phyloP scores from a whole-genome alignment of 2,113 vertebrate species.

The Malaclemys terrapin region DNA sequence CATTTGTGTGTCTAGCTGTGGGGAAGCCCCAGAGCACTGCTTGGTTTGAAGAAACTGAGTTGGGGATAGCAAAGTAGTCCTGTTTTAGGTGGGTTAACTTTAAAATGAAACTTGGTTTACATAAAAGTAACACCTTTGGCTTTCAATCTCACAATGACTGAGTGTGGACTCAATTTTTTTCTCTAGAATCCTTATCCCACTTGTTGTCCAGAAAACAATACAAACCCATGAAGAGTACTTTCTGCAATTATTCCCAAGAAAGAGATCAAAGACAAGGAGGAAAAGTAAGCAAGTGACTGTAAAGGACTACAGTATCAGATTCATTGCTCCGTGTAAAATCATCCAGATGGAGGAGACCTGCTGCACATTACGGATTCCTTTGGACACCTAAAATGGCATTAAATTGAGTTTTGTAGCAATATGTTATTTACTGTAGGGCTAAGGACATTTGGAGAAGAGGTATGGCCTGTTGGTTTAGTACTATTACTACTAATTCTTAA shows the following conservation, averaged over 20 bases:
- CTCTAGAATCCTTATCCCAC: neutral
- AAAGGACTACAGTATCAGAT: neutral
- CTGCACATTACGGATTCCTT: neutral
- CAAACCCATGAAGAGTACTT: neutral
- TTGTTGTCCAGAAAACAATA: neutral
- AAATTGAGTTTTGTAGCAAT: neutral
- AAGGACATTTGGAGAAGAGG: neutral
- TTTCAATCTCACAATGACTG: neutral
- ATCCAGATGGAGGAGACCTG: neutral
- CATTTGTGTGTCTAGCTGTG: constrained; percentile 22
- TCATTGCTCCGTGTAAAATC: fast-evolving
- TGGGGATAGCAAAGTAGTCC: constrained; percentile 43
- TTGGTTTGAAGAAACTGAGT: neutral
- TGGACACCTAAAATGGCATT: neutral
- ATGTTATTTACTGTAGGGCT: neutral
- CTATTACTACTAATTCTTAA: neutral
- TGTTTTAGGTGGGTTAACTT: neutral
- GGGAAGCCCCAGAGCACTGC: constrained; percentile 49
- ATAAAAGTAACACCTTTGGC: too few species aligned
- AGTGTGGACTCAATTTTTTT: neutral
- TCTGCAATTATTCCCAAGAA: neutral
- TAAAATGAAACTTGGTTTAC: too few species aligned
- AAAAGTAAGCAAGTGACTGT: neutral
- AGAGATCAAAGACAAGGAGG: fast-evolving
- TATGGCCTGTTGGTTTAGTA: neutral